A percentile compares a stretch with the other conserved stretches of the same genome.
These are phyloP conservation scores for Aquatica leii DNA, from an alignment of 2,888 invertebrate species.

Conservation along the genomic window DNA sequence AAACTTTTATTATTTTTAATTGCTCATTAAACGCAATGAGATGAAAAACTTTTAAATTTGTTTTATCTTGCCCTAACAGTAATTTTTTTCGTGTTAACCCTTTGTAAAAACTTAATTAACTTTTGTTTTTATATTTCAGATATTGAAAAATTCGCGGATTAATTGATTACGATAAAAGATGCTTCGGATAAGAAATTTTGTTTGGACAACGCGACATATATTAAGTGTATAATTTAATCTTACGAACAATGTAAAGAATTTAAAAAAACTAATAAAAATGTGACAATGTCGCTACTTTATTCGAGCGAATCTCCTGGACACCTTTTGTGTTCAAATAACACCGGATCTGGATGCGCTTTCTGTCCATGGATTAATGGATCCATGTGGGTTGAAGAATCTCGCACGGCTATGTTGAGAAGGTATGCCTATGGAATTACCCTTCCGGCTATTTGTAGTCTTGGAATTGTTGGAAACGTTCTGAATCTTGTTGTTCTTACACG, in stretches of 20 bases:
- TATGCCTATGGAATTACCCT: slow-evolving; percentile 73
- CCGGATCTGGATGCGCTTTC: slow-evolving; percentile 52
- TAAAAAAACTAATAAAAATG: slow-evolving; percentile 19
- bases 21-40: background rate
- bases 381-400: slow-evolving; percentile 64
- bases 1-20: background rate
- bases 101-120: no score
- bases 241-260: background rate
- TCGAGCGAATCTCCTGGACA: slow-evolving; percentile 56
- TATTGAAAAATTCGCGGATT: no score
- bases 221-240: no score
- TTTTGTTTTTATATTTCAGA: no score
- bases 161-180: no score
- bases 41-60: background rate
- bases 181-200: no score
- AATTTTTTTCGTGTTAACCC: no score
- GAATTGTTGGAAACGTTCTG: slow-evolving; percentile 79
- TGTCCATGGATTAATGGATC: slow-evolving; percentile 54
- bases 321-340: slow-evolving; percentile 52
- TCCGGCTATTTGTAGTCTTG: slow-evolving; percentile 74
- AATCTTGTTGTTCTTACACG: slow-evolving; percentile 81
- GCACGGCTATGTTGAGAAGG: slow-evolving; percentile 66
- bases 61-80: no score
- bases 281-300: slow-evolving; percentile 57
- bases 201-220: no score